These are phyloP conservation scores for Pristionchus pacificus DNA, from an alignment of 1,140 invertebrate species.

Conservation along the genomic window DNA sequence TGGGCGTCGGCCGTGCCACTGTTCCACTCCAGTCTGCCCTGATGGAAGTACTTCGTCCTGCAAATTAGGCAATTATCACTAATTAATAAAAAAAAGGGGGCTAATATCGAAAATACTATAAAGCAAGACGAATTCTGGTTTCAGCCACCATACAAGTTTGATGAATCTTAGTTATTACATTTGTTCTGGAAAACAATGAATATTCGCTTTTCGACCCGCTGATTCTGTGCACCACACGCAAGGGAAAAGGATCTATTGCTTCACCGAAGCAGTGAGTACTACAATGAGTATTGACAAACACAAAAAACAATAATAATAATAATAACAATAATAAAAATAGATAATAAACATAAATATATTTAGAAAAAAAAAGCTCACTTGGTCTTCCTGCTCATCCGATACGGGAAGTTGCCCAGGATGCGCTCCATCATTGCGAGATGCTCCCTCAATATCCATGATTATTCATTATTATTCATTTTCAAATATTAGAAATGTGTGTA, in stretches of 20 bases:
- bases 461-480: too few relatives aligned
- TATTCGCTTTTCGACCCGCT: too few relatives aligned
- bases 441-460: conserved; percentile 72
- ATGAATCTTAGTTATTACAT: too few relatives aligned
- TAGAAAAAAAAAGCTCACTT: conserved; percentile 60
- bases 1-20: conserved; percentile 87
- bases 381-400: conserved; percentile 89
- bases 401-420: conserved; percentile 89
- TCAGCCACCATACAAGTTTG: too few relatives aligned
- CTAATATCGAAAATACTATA: conserved; percentile 6
- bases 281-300: too few relatives aligned
- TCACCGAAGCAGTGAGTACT: too few relatives aligned
- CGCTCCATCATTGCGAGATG: conserved; percentile 99
- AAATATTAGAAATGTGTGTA: too few relatives aligned
- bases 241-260: too few relatives aligned
- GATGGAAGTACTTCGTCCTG: conserved; percentile 75
- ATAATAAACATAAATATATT: not conserved
- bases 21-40: conserved; percentile 88
- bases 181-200: too few relatives aligned
- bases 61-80: conserved; percentile 23
- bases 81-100: conserved; percentile 7
- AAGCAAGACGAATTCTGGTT: conserved; percentile 6
- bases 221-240: too few relatives aligned
- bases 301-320: too few relatives aligned
- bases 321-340: not conserved